Evolutionary conservation across 2,113 vertebrate genomes (phyloP).

Genomic region (Callaeas wilsoni): DNA sequence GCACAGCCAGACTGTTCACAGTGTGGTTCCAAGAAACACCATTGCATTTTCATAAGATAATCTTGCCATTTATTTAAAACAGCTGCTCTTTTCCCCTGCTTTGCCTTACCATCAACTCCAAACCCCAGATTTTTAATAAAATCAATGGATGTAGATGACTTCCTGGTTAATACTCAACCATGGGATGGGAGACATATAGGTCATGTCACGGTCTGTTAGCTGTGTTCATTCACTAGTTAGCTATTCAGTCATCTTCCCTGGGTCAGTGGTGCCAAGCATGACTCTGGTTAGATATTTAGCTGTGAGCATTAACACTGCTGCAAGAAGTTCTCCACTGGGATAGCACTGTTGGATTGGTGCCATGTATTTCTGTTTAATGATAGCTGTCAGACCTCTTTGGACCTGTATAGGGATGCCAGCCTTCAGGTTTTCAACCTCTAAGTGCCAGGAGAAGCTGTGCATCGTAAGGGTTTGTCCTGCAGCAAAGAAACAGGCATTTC

Average conservation of each 20-base stretch:
- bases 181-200: background rate
- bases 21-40: constrained; percentile 21
- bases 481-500: background rate
- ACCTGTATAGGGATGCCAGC: background rate
- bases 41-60: background rate
- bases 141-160: background rate
- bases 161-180: constrained; percentile 45
- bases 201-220: constrained; percentile 2
- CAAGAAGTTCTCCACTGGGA: background rate
- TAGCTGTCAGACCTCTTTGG: background rate
- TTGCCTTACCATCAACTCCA: background rate
- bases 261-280: constrained; percentile 37
- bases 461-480: background rate
- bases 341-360: background rate
- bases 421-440: background rate
- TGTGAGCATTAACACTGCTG: background rate
- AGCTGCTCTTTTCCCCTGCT: background rate
- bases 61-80: constrained; percentile 17
- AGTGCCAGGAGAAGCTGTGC: background rate
- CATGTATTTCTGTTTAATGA: background rate
- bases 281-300: constrained; percentile 31
- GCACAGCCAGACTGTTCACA: constrained; percentile 14
- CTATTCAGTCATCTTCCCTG: constrained; percentile 21
- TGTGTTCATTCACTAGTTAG: constrained; percentile 29
- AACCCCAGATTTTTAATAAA: background rate